A percentile compares a stretch with the other conserved stretches of the same genome.
Conservation (phyloP, 2,797 vertebrate species). For the Lepus townsendii region DNA sequence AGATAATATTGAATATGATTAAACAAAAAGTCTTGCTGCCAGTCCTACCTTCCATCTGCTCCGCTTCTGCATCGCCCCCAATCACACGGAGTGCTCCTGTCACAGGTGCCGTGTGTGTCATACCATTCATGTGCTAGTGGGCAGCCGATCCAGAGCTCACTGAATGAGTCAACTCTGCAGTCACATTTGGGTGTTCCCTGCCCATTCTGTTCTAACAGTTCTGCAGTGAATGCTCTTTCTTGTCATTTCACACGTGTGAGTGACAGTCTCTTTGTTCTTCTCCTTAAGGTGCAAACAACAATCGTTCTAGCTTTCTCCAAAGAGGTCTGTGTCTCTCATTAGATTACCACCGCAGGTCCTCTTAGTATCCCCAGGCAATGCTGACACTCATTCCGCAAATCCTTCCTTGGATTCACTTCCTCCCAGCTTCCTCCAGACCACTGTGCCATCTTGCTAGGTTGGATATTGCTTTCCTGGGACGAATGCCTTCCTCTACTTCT, state of each 20-base stretch:
- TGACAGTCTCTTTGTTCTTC: not conserved
- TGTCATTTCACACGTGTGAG: not conserved
- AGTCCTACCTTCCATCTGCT: not conserved
- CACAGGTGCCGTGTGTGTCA: not conserved
- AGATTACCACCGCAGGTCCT: not conserved
- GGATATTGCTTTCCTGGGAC: not conserved
- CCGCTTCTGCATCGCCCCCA: not conserved
- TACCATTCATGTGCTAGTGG: not conserved
- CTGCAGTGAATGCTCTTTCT: not conserved
- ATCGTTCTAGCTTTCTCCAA: not conserved
- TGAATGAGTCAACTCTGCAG: not conserved
- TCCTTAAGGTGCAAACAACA: not conserved
- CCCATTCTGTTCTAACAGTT: not conserved
- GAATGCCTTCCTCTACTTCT: not conserved
- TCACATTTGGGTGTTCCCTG: not conserved
- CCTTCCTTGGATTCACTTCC: not conserved
- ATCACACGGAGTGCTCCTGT: rapidly evolving
- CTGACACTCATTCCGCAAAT: too few relatives aligned
- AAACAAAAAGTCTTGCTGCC: not conserved
- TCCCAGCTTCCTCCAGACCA: not conserved
- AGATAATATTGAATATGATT: not conserved
- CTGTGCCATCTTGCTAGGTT: not conserved
- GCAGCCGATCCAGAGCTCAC: not conserved
- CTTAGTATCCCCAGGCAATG: not conserved
- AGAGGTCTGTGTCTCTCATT: not conserved